phyloP scores from a whole-genome alignment of 2,113 vertebrate genomes.

The Chrysemys picta region DNA sequence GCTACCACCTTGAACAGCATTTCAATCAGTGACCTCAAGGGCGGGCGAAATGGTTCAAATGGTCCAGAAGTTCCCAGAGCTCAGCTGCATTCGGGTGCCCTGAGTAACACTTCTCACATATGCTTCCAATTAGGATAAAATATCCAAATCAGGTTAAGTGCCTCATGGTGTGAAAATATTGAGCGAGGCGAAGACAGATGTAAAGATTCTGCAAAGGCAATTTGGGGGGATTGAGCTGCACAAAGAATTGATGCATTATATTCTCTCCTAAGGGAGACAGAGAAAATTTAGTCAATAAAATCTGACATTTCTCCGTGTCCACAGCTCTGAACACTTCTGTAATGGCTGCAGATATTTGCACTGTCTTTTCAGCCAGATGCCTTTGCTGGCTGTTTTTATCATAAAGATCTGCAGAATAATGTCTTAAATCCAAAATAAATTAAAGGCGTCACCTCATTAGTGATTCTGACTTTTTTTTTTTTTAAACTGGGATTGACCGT shows the following conservation, averaged over 20 bases:
- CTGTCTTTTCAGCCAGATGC: neutral
- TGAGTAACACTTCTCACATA: neutral
- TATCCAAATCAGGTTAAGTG: neutral
- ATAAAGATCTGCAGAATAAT: neutral
- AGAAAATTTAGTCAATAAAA: neutral
- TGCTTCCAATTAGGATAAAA: neutral
- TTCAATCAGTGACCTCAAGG: neutral
- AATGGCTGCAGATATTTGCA: neutral
- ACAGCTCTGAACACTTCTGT: neutral
- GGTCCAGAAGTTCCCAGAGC: neutral
- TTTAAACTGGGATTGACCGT: neutral
- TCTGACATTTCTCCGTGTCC: neutral
- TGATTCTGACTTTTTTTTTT: neutral
- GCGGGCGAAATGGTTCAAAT: neutral
- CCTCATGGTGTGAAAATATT: neutral
- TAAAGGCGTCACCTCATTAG: neutral
- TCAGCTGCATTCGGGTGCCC: neutral
- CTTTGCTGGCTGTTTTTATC: neutral
- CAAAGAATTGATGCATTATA: neutral
- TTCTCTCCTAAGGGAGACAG: neutral
- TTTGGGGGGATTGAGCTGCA: neutral
- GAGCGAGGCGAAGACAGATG: neutral
- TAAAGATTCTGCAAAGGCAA: neutral
- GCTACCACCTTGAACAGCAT: neutral
- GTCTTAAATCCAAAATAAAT: neutral